phyloP scores from a whole-genome alignment of 2,888 invertebrate genomes.

The Synanthedon andrenaeformis region DNA sequence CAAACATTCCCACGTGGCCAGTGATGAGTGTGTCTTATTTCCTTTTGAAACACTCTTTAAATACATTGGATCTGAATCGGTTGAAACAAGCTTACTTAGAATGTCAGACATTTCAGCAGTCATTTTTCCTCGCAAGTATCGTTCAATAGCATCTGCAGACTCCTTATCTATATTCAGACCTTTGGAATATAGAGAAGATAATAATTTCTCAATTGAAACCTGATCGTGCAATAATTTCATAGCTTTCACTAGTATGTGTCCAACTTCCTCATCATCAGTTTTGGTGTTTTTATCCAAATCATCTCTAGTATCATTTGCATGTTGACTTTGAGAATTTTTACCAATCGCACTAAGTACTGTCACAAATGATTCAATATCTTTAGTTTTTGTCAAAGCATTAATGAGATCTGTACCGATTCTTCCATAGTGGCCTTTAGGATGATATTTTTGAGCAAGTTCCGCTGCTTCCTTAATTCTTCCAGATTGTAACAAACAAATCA shows the following conservation, averaged over 20 bases:
- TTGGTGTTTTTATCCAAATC: constrained; percentile 20
- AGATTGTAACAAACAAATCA: constrained; percentile 67
- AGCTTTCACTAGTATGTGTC: constrained; percentile 68
- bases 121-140: constrained; percentile 74
- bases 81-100: constrained; percentile 74
- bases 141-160: constrained; percentile 73
- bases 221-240: constrained; percentile 50
- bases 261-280: constrained; percentile 42
- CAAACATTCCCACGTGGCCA: constrained; percentile 71
- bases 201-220: constrained; percentile 53
- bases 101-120: constrained; percentile 73
- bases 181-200: constrained; percentile 67
- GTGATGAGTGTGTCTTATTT: constrained; percentile 16
- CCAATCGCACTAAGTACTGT: constrained; percentile 64
- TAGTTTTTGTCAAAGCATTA: constrained; percentile 66
- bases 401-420: constrained; percentile 70
- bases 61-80: constrained; percentile 64
- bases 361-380: constrained; percentile 74
- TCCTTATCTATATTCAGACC: constrained; percentile 75
- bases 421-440: constrained; percentile 69
- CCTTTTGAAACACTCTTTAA: constrained; percentile 30
- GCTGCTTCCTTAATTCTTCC: constrained; percentile 74
- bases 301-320: constrained; percentile 28
- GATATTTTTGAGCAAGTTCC: constrained; percentile 70
- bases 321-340: constrained; percentile 22